phyloP scores from a whole-genome alignment of 2,888 invertebrate species.

The Monochamus alternatus region DNA sequence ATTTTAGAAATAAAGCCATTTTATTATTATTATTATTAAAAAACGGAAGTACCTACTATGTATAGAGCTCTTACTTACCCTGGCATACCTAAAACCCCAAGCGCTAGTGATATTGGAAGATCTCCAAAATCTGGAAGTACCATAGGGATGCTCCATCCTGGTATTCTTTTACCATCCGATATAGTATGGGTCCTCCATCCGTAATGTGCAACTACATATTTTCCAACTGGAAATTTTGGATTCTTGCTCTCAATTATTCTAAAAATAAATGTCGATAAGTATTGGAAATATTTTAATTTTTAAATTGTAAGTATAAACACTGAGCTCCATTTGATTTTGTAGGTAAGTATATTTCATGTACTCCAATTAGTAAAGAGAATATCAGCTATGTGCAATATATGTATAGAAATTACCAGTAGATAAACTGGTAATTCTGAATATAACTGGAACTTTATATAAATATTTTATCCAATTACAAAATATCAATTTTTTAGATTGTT shows the following conservation, averaged over 20 bases:
- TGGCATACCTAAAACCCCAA: conserved; percentile 81
- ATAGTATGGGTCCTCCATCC: conserved; percentile 80
- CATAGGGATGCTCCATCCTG: conserved; percentile 44
- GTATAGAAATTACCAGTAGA: too few species aligned
- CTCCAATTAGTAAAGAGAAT: too few species aligned
- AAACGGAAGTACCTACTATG: too few species aligned
- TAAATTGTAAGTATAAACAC: not conserved
- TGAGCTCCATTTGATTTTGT: not conserved
- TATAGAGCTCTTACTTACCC: conserved; percentile 71
- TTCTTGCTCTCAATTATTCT: conserved; percentile 80
- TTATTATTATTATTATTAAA: too few species aligned
- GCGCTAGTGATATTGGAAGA: conserved; percentile 75
- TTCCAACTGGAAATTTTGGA: conserved; percentile 77
- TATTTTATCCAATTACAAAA: too few species aligned
- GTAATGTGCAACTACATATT: conserved; percentile 75
- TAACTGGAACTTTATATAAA: too few species aligned
- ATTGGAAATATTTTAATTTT: not conserved
- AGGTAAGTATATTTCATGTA: too few species aligned
- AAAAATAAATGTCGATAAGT: conserved; percentile 55
- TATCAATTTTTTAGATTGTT: too few species aligned
- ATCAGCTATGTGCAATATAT: too few species aligned
- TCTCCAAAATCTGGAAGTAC: conserved; percentile 75
- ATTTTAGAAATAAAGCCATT: too few species aligned
- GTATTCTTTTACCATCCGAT: conserved; percentile 72
- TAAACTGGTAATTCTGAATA: too few species aligned